These are phyloP conservation scores for Echinops telfairi DNA, from an alignment of 2,113 vertebrate species.

Conservation along the genomic window DNA sequence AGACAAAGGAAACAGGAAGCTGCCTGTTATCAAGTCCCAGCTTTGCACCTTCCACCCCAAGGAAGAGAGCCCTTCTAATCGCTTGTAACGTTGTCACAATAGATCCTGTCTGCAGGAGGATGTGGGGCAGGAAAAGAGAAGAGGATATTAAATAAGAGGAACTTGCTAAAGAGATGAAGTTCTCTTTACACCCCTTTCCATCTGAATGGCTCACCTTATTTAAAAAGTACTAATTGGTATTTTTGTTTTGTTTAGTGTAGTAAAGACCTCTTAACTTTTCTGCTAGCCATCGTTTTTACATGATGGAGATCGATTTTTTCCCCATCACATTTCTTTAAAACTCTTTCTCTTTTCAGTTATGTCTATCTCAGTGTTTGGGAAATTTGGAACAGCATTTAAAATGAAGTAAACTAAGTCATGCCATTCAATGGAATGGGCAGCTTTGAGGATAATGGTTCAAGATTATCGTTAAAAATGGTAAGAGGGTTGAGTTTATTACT, in stretches of 20 bases:
- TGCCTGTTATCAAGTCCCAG: no score
- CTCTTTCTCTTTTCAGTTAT: background rate
- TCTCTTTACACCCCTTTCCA: background rate
- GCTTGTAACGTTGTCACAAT: background rate
- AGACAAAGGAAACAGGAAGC: background rate
- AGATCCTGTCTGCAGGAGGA: constrained; percentile 3
- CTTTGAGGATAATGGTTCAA: background rate
- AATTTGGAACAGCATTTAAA: constrained; percentile 31
- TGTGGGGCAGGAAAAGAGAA: constrained; percentile 56
- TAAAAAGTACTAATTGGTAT: background rate
- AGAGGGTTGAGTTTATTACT: background rate
- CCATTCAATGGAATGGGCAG: background rate
- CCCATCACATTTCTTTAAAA: background rate
- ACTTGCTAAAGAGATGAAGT: constrained; percentile 63
- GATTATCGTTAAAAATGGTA: background rate
- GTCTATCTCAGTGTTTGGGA: background rate
- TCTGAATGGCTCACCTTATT: background rate
- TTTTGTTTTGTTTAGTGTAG: background rate
- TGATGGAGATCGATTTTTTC: constrained; percentile 23
- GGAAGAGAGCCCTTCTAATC: background rate
- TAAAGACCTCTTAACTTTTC: background rate
- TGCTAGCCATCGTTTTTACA: constrained; percentile 7
- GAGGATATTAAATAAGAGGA: constrained; percentile 59
- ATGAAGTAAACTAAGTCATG: background rate
- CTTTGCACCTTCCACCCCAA: background rate